phyloP scores from a whole-genome alignment of 2,888 invertebrate species.

The Slavum lentiscoides region DNA sequence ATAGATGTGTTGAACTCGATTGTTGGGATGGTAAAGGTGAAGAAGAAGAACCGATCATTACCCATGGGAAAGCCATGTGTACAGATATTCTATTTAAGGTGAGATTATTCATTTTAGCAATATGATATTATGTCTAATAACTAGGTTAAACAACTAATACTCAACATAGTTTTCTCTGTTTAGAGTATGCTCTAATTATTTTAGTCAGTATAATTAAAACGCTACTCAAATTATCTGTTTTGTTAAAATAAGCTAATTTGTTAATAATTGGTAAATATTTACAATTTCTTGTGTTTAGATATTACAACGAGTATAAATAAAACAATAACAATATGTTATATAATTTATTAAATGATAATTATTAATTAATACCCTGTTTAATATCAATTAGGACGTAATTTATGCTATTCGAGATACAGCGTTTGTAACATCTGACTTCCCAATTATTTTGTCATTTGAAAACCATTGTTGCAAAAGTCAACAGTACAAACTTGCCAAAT shows the following conservation, averaged over 20 bases:
- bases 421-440: constrained; percentile 96
- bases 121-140: background rate
- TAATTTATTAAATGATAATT: background rate
- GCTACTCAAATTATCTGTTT: no score
- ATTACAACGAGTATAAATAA: background rate
- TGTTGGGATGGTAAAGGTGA: constrained; percentile 99
- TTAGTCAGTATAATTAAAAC: no score
- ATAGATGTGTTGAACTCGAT: constrained; percentile 93
- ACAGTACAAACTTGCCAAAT: constrained; percentile 97
- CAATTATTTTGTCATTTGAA: constrained; percentile 96
- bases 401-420: constrained; percentile 97
- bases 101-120: constrained; percentile 54
- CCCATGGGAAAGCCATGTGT: constrained; percentile 99
- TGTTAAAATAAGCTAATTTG: no score
- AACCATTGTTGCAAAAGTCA: constrained; percentile 98
- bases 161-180: no score
- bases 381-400: constrained; percentile 75
- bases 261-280: no score
- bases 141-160: background rate
- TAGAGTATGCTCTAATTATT: no score
- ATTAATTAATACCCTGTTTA: background rate
- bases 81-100: constrained; percentile 96
- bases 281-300: no score
- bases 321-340: background rate
- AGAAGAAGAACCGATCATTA: constrained; percentile 98